Evolutionary conservation across 2,113 vertebrate species (phyloP).

Genomic region (Clarias macrocephalus): DNA sequence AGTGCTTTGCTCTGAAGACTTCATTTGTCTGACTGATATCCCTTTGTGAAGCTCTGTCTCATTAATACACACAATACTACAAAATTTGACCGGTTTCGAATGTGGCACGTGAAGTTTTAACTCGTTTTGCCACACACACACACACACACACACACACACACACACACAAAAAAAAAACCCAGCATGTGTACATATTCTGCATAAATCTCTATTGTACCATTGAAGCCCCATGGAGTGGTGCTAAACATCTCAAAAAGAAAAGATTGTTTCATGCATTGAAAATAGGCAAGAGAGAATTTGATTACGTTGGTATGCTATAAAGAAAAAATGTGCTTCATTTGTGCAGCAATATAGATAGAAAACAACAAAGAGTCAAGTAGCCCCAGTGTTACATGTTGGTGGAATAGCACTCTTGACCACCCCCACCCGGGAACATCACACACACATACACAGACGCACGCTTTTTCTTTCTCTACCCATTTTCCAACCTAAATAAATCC

Average conservation of each 20-base stretch:
- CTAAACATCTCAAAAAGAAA: background rate
- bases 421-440: background rate
- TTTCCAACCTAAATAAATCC: conserved; percentile 18
- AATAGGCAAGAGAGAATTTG: background rate
- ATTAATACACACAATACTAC: background rate
- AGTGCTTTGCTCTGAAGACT: conserved; percentile 29
- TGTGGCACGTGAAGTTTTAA: conserved; percentile 20
- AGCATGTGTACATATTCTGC: background rate
- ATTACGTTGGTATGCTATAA: background rate
- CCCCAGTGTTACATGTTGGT: background rate
- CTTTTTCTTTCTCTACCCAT: background rate
- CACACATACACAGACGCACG: background rate
- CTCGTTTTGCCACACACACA: conserved; percentile 20
- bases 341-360: background rate
- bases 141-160: background rate
- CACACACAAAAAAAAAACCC: background rate
- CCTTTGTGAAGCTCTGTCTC: conserved; percentile 23
- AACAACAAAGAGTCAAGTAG: background rate
- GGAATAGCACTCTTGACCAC: conserved; percentile 19
- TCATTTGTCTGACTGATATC: conserved; percentile 27
- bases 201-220: background rate
- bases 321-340: background rate
- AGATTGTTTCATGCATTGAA: background rate
- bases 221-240: conserved; percentile 20
- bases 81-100: background rate